phyloP scores from a whole-genome alignment of 2,113 vertebrate species.

The Illadopsis cleaveri region DNA sequence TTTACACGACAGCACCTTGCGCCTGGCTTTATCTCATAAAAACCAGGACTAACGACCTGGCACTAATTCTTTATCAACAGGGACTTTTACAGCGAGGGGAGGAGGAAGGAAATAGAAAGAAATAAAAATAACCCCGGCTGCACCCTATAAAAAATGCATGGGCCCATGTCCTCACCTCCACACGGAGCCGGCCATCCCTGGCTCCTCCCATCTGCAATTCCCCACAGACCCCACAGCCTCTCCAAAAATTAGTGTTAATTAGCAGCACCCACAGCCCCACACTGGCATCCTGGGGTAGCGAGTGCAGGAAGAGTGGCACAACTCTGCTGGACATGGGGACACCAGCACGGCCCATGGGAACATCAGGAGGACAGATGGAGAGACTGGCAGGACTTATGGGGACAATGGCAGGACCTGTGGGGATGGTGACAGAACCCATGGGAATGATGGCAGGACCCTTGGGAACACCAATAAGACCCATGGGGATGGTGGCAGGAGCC shows the following conservation, averaged over 20 bases:
- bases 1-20: constrained; percentile 54
- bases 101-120: constrained; percentile 14
- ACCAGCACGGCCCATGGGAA: neutral
- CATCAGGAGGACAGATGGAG: neutral
- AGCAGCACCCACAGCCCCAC: neutral
- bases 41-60: constrained; percentile 57
- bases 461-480: neutral
- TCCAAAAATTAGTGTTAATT: neutral
- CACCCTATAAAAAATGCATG: constrained; percentile 19
- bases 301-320: neutral
- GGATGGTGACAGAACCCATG: neutral
- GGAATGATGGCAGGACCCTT: rapidly evolving
- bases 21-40: constrained; percentile 55
- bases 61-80: constrained; percentile 64
- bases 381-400: neutral
- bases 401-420: neutral
- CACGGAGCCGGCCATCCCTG: rapidly evolving
- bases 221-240: neutral
- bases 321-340: neutral
- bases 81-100: neutral
- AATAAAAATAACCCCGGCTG: constrained; percentile 46
- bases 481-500: neutral
- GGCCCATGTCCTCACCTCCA: neutral
- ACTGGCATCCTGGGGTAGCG: rapidly evolving
- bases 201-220: neutral